phyloP scores from a whole-genome alignment of 2,888 invertebrate genomes.

The Ephialtes manifestator region DNA sequence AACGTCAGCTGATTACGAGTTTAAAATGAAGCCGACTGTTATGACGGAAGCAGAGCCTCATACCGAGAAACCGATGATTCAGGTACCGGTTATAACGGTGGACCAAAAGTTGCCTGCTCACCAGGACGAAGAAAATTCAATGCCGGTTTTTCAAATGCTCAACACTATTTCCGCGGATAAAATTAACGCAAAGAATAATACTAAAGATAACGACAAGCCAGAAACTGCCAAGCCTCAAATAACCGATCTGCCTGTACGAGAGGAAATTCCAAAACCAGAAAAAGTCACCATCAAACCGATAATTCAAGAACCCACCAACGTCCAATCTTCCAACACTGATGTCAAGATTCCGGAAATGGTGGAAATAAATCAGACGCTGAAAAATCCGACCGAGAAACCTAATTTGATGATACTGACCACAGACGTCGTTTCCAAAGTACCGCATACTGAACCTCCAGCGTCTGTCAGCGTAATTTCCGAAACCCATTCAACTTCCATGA shows the following conservation, averaged over 20 bases:
- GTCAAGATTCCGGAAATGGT: slow-evolving; percentile 55
- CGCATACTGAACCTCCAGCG: slow-evolving; percentile 53
- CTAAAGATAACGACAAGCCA: slow-evolving; percentile 4
- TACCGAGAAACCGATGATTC: slow-evolving; percentile 82
- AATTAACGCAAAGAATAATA: slow-evolving; percentile 40
- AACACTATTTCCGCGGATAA: slow-evolving; percentile 78
- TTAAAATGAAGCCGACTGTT: slow-evolving; percentile 52
- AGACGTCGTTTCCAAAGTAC: slow-evolving; percentile 15
- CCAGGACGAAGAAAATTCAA: slow-evolving; percentile 72
- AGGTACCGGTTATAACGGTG: slow-evolving; percentile 82
- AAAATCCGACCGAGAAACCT: slow-evolving; percentile 35
- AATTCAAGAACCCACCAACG: neutral
- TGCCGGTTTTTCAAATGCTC: slow-evolving; percentile 79
- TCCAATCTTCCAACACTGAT: slow-evolving; percentile 7
- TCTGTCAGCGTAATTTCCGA: slow-evolving; percentile 68
- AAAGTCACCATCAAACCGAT: slow-evolving; percentile 27
- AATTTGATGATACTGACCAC: slow-evolving; percentile 34
- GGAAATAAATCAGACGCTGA: slow-evolving; percentile 56
- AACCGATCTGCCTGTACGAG: neutral
- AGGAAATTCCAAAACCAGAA: slow-evolving; percentile 30
- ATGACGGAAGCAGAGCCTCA: slow-evolving; percentile 49
- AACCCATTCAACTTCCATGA: slow-evolving; percentile 76
- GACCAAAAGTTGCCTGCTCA: slow-evolving; percentile 77
- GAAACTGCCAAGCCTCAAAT: slow-evolving; percentile 11
- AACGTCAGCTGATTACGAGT: slow-evolving; percentile 61